Base-by-base conservation (phyloP, 2,113 vertebrate species). In the Perccottus glenii region DNA sequence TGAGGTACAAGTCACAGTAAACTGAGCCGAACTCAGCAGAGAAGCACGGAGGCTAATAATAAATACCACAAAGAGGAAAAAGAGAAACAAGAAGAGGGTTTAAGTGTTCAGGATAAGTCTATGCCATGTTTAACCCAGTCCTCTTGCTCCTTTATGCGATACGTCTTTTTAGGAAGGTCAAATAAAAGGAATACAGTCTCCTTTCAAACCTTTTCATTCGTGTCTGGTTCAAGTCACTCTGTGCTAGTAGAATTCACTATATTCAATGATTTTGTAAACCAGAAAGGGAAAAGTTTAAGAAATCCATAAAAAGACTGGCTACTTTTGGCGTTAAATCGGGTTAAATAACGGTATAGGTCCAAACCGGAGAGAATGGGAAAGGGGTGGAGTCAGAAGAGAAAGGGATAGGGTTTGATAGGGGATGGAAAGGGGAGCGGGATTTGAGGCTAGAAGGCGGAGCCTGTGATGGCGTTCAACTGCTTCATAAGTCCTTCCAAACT, bases 401-500 rank as follows among this genome's bases (percentile, higher is more conserved):
- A 51, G 60, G 53, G 64, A 71, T 56, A 56, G 70, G 75, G 59
- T 35, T 33, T 40, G 38, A 6, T 15, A 65, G 63, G 50, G 32
- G 49, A 58, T 59, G 63, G 60, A 49, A 14, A 51, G 47, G 43
- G n/a, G 32, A 12, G 67, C 0, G 44, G 71, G 50, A 32, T 53
- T 64, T 43, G 9, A 15, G 67, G 80, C 93, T 93, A 98, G 93
- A 98, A 98, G 77, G 96, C 96, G 0, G 97, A 98, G 81, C 96
- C 96, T 0, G 96, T 98, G 87, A 98, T 98, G 75, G 97, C 97
- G 0, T 98, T 98, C 47, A 98, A 96, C 76, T 98, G 96, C 90
- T 98, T 97, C 97, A 98, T 98, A 69, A 98, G 86, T 71, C 97
- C 96, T 84, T 98, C 97, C 80, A 98, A 91, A 84, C 96, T 98